Evolutionary conservation across 2,888 invertebrate genomes (phyloP).

Genomic region (Linhomoeus sp.): DNA sequence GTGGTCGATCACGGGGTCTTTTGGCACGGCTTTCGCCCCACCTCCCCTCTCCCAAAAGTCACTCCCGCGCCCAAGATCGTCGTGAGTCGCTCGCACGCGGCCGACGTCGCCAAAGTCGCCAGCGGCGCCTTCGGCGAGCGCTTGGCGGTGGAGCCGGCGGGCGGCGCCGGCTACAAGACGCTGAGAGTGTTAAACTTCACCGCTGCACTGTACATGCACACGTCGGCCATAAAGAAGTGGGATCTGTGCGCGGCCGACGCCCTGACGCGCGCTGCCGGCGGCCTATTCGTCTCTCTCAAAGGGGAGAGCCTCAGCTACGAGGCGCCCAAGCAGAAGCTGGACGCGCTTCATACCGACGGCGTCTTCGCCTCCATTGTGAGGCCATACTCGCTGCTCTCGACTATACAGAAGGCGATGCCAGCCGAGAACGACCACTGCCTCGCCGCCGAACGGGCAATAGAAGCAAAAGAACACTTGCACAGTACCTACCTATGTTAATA

Average conservation of each 20-base stretch:
- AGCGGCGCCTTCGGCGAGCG: conserved; percentile 14
- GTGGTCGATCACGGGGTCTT: conserved; percentile 55
- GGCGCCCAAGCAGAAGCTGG: neutral
- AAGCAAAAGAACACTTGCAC: too few species aligned
- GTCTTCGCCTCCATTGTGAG: too few species aligned
- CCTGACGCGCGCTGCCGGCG: conserved; percentile 48
- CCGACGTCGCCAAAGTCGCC: conserved; percentile 41
- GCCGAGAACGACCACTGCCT: too few species aligned
- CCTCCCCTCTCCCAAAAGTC: neutral
- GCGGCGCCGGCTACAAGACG: conserved; percentile 34
- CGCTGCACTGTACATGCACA: conserved; percentile 71
- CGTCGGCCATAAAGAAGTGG: conserved; percentile 90
- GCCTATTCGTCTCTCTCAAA: conserved; percentile 53
- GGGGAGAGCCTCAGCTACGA: conserved; percentile 1
- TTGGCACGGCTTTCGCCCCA: neutral
- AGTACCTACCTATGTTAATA: too few species aligned
- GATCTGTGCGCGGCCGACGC: conserved; percentile 87
- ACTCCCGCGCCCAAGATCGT: conserved; percentile 13
- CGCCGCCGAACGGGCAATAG: too few species aligned
- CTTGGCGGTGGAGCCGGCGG: conserved; percentile 30
- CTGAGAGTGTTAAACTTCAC: conserved; percentile 58
- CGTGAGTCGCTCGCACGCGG: conserved; percentile 56
- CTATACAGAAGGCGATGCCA: too few species aligned
- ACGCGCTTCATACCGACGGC: too few species aligned
- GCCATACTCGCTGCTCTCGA: too few species aligned